These are phyloP conservation scores for Eptesicus fuscus DNA, from an alignment of 2,113 vertebrate species.

Conservation along the genomic window DNA sequence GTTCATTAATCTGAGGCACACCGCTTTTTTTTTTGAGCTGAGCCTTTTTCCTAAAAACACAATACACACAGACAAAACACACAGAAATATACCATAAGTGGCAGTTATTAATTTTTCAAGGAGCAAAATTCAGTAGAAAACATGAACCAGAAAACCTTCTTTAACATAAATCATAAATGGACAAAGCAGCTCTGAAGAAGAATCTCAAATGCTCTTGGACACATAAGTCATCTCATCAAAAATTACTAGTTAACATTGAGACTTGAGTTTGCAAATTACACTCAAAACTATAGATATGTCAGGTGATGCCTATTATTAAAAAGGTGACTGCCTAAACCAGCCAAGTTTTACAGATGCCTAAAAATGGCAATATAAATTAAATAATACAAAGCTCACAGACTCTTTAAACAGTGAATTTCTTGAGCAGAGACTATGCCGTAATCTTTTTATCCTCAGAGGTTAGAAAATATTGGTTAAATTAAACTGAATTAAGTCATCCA, in stretches of 20 bases:
- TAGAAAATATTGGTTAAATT: background rate
- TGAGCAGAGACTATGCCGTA: background rate
- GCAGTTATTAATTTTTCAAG: slow-evolving; percentile 8
- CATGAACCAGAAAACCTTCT: background rate
- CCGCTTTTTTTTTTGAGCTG: slow-evolving; percentile 95
- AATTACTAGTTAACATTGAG: background rate
- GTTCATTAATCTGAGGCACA: slow-evolving; percentile 88
- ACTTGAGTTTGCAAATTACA: background rate
- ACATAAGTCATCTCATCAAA: slow-evolving; percentile 18
- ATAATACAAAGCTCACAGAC: background rate
- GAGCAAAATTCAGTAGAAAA: slow-evolving; percentile 13
- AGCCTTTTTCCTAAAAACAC: slow-evolving; percentile 90
- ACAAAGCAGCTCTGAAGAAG: background rate
- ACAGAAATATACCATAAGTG: background rate
- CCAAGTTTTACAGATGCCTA: background rate
- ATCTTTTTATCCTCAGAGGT: background rate
- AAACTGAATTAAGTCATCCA: background rate
- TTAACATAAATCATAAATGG: background rate
- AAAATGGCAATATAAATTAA: background rate
- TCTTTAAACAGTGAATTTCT: background rate
- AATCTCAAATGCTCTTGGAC: background rate
- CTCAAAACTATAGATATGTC: background rate
- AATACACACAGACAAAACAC: slow-evolving; percentile 34
- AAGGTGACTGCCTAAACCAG: background rate
- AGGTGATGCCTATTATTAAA: background rate